These are phyloP conservation scores for Nettapus auritus DNA, from an alignment of 2,113 vertebrate genomes.

Conservation along the genomic window DNA sequence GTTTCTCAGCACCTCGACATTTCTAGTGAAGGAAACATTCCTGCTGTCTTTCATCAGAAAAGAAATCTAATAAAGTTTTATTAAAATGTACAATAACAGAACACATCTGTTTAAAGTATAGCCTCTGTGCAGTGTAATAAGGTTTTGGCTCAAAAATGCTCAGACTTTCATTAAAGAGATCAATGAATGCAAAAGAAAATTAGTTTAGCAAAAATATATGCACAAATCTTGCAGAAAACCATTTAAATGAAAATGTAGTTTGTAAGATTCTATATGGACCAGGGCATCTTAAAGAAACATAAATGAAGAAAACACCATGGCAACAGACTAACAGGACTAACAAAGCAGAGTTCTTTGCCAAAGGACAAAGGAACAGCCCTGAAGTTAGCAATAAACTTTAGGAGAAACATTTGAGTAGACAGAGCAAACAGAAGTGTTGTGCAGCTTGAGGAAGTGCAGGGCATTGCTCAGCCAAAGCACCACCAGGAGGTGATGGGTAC, in stretches of 20 bases:
- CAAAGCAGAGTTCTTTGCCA: background rate
- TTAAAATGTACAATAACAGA: constrained; percentile 69
- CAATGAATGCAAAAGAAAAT: constrained; percentile 58
- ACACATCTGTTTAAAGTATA: constrained; percentile 61
- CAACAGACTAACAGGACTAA: background rate
- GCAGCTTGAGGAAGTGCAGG: background rate
- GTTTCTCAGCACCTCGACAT: constrained; percentile 35
- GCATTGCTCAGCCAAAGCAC: fast-evolving
- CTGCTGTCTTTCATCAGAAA: constrained; percentile 50
- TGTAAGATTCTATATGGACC: background rate
- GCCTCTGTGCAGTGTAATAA: constrained; percentile 59
- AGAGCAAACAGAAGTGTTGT: fast-evolving
- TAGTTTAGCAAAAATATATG: constrained; percentile 47
- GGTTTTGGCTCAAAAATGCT: constrained; percentile 46
- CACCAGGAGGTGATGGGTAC: background rate
- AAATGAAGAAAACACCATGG: background rate
- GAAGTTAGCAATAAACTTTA: background rate
- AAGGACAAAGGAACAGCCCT: background rate
- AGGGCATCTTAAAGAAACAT: background rate
- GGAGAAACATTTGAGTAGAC: background rate
- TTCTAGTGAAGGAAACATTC: constrained; percentile 67
- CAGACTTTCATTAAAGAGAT: constrained; percentile 72
- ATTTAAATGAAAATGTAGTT: background rate
- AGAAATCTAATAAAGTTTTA: constrained; percentile 74
- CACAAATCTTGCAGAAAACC: constrained; percentile 14